Evolutionary conservation across 2,888 invertebrate genomes (phyloP).

Genomic region (Alviniconcha strummeri): DNA sequence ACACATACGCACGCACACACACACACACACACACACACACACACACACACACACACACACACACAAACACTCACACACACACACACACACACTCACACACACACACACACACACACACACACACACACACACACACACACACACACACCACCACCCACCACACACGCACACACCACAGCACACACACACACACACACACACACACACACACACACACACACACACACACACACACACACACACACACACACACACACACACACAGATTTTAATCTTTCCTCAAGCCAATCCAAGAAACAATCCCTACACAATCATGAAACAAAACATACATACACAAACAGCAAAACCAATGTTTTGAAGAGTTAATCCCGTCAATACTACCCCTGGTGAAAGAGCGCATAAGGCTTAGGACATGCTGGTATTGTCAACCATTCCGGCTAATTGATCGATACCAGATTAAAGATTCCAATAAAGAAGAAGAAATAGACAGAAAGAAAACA

Average conservation of each 20-base stretch:
- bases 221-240: background rate
- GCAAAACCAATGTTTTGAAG: too few relatives aligned
- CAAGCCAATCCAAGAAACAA: background rate
- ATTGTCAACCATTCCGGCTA: too few relatives aligned
- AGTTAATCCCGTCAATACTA: too few relatives aligned
- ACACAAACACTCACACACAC: background rate
- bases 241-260: background rate
- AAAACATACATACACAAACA: too few relatives aligned
- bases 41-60: background rate
- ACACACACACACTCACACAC: background rate
- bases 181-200: background rate
- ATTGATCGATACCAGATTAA: too few relatives aligned
- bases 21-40: background rate
- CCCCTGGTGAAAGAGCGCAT: too few relatives aligned
- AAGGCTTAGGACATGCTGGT: too few relatives aligned
- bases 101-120: background rate
- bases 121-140: background rate
- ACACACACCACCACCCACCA: background rate
- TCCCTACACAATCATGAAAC: too few relatives aligned
- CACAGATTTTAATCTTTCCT: too few relatives aligned
- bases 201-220: background rate
- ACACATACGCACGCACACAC: background rate
- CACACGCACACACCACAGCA: too few relatives aligned
- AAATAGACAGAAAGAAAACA: constrained; percentile 4
- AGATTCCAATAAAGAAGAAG: background rate